A percentile compares a stretch with the other conserved stretches of the same genome.
These are phyloP conservation scores for Heliconius nattereri DNA, from an alignment of 1,140 invertebrate genomes.

Conservation along the genomic window DNA sequence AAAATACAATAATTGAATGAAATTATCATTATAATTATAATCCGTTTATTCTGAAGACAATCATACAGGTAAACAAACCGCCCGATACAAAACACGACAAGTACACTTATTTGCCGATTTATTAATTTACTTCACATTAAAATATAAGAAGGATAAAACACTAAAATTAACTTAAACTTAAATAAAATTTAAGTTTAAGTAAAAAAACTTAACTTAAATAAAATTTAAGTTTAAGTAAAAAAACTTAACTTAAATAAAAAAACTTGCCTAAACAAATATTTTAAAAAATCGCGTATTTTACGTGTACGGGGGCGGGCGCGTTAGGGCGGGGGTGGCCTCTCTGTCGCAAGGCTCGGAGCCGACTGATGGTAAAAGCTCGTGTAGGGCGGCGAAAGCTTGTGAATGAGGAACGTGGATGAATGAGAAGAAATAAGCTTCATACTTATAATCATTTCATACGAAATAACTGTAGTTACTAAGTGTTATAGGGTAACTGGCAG, in stretches of 20 bases:
- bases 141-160: background rate
- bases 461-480: background rate
- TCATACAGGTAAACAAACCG: background rate
- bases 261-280: background rate
- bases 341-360: slow-evolving; percentile 8
- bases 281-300: background rate
- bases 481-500: background rate
- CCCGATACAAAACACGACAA: background rate
- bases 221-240: too few relatives aligned
- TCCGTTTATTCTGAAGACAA: background rate
- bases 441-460: too few relatives aligned
- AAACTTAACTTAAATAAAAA: too few relatives aligned
- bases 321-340: slow-evolving; percentile 22
- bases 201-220: too few relatives aligned
- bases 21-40: background rate
- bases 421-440: background rate
- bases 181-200: too few relatives aligned
- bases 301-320: slow-evolving; percentile 20
- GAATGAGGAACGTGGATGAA: slow-evolving; percentile 16
- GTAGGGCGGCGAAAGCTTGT: slow-evolving; percentile 7
- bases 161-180: too few relatives aligned
- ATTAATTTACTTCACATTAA: too few relatives aligned
- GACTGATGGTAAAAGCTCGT: slow-evolving; percentile 12
- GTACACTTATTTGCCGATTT: too few relatives aligned
- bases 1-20: too few relatives aligned